A percentile compares a stretch with the other conserved stretches of the same genome.
Evolutionary conservation across 2,797 vertebrate genomes (phyloP).

Genomic region (Kryptopterus vitreolus): DNA sequence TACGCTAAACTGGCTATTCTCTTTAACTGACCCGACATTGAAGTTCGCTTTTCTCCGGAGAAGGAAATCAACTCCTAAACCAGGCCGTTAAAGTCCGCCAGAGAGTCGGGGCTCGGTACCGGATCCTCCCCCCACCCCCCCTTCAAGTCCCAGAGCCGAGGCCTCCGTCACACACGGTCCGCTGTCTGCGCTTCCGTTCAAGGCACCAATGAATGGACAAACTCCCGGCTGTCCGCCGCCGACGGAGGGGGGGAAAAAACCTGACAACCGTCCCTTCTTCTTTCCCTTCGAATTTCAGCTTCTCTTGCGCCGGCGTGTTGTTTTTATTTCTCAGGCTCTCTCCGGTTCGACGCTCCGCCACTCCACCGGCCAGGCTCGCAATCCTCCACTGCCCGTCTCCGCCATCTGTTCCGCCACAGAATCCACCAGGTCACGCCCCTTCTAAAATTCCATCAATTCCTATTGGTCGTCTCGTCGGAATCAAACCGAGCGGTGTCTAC

Average conservation of each 20-base stretch:
- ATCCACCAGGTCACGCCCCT: slow-evolving; percentile 55
- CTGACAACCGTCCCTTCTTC: background rate
- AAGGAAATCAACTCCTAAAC: too few relatives aligned
- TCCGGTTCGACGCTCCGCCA: slow-evolving; percentile 58
- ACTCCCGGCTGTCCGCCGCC: background rate
- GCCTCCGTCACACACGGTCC: slow-evolving; percentile 4
- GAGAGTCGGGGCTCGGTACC: background rate
- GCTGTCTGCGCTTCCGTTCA: background rate
- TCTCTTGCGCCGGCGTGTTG: slow-evolving; percentile 31
- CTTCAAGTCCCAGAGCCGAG: background rate
- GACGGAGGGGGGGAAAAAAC: background rate
- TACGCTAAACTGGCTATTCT: slow-evolving; percentile 56
- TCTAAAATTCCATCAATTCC: slow-evolving; percentile 51
- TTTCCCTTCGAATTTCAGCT: slow-evolving; percentile 31
- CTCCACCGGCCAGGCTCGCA: slow-evolving; percentile 54
- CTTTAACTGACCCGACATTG: slow-evolving; percentile 50
- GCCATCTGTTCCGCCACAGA: slow-evolving; percentile 70
- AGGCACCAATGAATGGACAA: slow-evolving; percentile 13
- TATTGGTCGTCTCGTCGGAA: slow-evolving; percentile 64
- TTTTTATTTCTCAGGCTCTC: slow-evolving; percentile 35
- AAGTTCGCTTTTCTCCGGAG: slow-evolving; percentile 13
- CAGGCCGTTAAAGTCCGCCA: background rate
- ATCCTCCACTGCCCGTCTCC: slow-evolving; percentile 52
- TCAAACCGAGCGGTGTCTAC: background rate
- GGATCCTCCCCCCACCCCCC: background rate